Evolutionary conservation across 2,888 invertebrate genomes (phyloP).

Genomic region (Drosophila gaucha): DNA sequence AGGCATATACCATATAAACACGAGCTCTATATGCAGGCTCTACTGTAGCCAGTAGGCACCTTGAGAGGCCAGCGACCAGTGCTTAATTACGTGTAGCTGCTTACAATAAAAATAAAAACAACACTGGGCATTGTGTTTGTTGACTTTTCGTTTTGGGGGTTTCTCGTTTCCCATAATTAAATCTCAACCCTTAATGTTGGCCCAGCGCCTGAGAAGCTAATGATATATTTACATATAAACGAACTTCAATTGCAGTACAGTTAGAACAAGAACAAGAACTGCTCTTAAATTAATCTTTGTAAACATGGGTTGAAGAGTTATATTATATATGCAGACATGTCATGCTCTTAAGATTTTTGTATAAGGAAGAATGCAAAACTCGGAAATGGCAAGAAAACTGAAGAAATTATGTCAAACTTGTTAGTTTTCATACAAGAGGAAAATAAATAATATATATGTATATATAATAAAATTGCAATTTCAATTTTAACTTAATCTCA

Average conservation of each 20-base stretch:
- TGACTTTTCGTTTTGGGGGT: slow-evolving; percentile 60
- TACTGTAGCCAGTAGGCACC: slow-evolving; percentile 39
- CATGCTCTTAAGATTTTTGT: neutral
- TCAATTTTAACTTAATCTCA: too few species aligned
- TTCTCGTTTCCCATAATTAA: slow-evolving; percentile 79
- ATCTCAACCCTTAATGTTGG: slow-evolving; percentile 68
- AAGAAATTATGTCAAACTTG: too few species aligned
- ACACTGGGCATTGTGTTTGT: slow-evolving; percentile 40
- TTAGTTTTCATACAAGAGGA: too few species aligned
- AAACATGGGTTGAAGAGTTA: neutral
- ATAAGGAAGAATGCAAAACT: too few species aligned
- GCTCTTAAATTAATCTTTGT: neutral
- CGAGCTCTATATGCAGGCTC: slow-evolving; percentile 53
- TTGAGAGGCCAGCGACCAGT: slow-evolving; percentile 53
- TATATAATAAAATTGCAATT: too few species aligned
- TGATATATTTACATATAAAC: slow-evolving; percentile 46
- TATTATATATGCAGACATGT: neutral
- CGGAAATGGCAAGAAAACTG: too few species aligned
- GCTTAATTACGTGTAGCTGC: slow-evolving; percentile 82
- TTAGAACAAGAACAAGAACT: neutral
- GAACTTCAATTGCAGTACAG: slow-evolving; percentile 28
- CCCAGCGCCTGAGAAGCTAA: slow-evolving; percentile 29
- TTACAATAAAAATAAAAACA: slow-evolving; percentile 43
- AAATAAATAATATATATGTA: too few species aligned
- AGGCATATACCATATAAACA: neutral